phyloP scores from a whole-genome alignment of 1,140 invertebrate species.

The Periplaneta americana region DNA sequence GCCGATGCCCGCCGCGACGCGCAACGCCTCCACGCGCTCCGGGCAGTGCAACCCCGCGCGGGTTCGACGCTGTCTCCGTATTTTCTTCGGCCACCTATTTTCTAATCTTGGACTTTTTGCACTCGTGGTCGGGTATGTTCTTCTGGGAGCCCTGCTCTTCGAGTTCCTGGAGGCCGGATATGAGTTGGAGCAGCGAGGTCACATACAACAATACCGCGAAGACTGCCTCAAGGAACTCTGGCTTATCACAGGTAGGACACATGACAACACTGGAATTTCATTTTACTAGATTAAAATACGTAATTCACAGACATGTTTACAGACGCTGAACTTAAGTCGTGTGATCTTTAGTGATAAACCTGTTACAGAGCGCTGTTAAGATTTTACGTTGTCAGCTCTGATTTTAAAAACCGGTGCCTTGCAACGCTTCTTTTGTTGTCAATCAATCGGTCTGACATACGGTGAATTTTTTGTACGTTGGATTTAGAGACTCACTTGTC shows the following conservation, averaged over 20 bases:
- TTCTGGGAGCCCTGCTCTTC: constrained; percentile 18
- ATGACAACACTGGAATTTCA: too few relatives aligned
- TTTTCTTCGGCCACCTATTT: constrained; percentile 7
- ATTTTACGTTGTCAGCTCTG: too few relatives aligned
- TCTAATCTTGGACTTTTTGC: constrained; percentile 11
- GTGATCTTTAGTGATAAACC: too few relatives aligned
- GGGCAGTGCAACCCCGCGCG: neutral
- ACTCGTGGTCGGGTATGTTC: constrained; percentile 18
- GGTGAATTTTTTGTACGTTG: too few relatives aligned
- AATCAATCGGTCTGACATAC: too few relatives aligned
- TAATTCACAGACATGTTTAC: too few relatives aligned
- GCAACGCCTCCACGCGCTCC: neutral
- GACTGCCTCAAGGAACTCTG: constrained; percentile 19
- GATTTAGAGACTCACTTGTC: too few relatives aligned
- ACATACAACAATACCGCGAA: constrained; percentile 13
- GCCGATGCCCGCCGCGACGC: constrained; percentile 12
- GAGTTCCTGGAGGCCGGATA: constrained; percentile 18
- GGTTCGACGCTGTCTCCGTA: constrained; percentile 9
- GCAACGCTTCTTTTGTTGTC: too few relatives aligned
- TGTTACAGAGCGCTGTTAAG: too few relatives aligned
- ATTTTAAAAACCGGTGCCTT: too few relatives aligned
- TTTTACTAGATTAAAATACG: too few relatives aligned
- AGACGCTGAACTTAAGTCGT: too few relatives aligned
- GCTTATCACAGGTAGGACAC: constrained; percentile 16
- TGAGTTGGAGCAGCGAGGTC: constrained; percentile 13